Evolutionary conservation across 2,113 vertebrate species (phyloP), one percentile per base, ranked within the genome.

Genomic region (Megaleporinus macrocephalus): DNA sequence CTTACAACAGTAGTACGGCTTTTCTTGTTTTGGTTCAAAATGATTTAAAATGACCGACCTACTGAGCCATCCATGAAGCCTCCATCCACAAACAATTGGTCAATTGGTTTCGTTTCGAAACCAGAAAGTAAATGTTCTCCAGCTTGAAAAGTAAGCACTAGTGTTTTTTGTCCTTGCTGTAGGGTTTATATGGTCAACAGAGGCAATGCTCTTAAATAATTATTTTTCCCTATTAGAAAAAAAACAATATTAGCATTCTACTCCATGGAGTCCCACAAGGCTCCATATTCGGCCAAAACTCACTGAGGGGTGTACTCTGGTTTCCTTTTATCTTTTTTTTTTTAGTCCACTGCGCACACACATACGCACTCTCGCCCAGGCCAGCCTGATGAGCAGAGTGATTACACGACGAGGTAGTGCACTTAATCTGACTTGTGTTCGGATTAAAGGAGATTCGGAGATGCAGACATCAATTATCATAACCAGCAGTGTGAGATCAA

Each of bases 371-470:
- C 4, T 11, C 6, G 26, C 62, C 20, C 73, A 24, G 16, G 11
- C 47, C 24, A 22, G 29, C 18, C 6, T 65, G 62, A 59, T 71
- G 49, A 44, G 65, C 27, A 27, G 24, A 18, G 22, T 10, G 73
- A 69, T 82, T 75, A 82, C 29, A 22, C 5, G 22, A 16, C 22
- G 15, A 68, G n/a, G 47, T 10, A 1, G 14, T 68, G 63, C 51
- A 27, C 65, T 82, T 69, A 76, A 27, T 20, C 26, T 26, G 74
- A 73, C 80, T 82, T 62, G 68, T 53, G 49, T 22, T 1, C 0
- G 80, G 80, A 76, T 82, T 81, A 81, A 66, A 74, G 13, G 51
- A 76, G 33, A 24, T 82, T 76, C 62, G 27, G 30, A 29, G 49
- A 59, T 55, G 51, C 71, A 70, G 66, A 70, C 66, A 24, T 44